Evolutionary conservation across 2,888 invertebrate species (phyloP), one percentile per base, ranked within the genome.

Genomic region (Drosophila paranaensis): DNA sequence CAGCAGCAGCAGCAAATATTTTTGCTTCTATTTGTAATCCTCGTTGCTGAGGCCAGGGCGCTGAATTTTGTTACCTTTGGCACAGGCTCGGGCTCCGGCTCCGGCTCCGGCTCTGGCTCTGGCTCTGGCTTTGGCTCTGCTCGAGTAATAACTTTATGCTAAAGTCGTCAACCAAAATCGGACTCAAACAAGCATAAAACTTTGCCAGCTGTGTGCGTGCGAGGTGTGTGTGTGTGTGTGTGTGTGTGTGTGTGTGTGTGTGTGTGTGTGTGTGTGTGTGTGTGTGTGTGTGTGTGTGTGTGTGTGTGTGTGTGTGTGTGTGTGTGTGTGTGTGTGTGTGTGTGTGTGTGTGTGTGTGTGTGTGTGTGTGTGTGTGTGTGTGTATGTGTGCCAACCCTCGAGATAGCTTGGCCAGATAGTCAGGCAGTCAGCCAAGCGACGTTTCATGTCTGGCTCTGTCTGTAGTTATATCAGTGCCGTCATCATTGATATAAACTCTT

Each of bases 401-500:
- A 66, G 64, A 60, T 68, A 56, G 75, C 43, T 53, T 40, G 54
- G 64, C 30, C 63, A 57, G 61, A 60, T 46, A 75, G 55, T 43
- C 61, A 62, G 79, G 25, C 46, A 73, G 61, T 35, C 56, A 65
- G 54, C 60, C 83, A 72, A 71, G 60, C 74, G 58, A 77, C 75
- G 78, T 60, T 73, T 73, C 63, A 77, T 68, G 78, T 70, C 83
- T 70, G 74, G 40, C 33, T 79, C 75, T 71, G 76, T 75, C 82
- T 85, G 86, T 75, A 72, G 82, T 72, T 88, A 71, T 82, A 88
- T 88, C 88, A 85, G 82, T 71, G 82, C 77, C 85, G 82, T 88
- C 89, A 88, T 88, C 88, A 86, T 84, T 88, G 83, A 86, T 84
- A 88, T 84, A 88, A 88, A 86, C 83, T 76, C 86, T 82, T 69